Evolutionary conservation across 2,113 vertebrate species (phyloP), one percentile per base, ranked within the genome.

Genomic region (Furnarius figulus): DNA sequence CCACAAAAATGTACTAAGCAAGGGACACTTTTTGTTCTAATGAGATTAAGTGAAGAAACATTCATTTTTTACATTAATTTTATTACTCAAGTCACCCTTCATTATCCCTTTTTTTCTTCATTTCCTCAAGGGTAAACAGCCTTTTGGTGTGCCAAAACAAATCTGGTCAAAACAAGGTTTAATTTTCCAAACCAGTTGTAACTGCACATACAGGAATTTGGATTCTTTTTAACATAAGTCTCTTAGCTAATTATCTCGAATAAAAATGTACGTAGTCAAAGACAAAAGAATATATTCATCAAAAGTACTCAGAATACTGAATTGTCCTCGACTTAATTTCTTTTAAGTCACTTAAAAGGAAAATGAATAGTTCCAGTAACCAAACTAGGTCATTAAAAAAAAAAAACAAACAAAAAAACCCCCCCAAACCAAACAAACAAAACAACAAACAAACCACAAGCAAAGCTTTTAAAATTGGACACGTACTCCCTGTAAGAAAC

Each of bases 321-420:
- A 79, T 24, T 65, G 4, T 47, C 72, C 52, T 40, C 62, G 50
- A 88, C 39, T 80, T 83, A 1, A n/a, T 74, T 77, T 79, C 49
- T 96, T 97, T 90, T 27, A 89, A 89, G 71, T 88, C 58, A 76
- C 72, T 86, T 95, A 58, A 94, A 94, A 85, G 71, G 50, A 93
- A 85, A 92, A 83, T 2, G 5, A 93, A 87, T 31, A 77, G 30
- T 39, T 63, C n/a, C 39, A 87, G 25, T 63, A 81, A 53, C 53
- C 66, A 90, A 91, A 85, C 19, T 35, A 85, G 44, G 37, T 58
- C 44, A 90, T 87, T 81, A 74, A 87, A 89, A 93, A 66, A 27
- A 33, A 67, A 35, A 44, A 47, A 11, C 24, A n/a, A n/a, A n/a
- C n/a, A 89, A 93, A 66, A 27, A 33, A 67, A 35, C 39, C 47